These are phyloP conservation scores for Cosmia trapezina DNA, from an alignment of 2,888 invertebrate species.

Conservation along the genomic window DNA sequence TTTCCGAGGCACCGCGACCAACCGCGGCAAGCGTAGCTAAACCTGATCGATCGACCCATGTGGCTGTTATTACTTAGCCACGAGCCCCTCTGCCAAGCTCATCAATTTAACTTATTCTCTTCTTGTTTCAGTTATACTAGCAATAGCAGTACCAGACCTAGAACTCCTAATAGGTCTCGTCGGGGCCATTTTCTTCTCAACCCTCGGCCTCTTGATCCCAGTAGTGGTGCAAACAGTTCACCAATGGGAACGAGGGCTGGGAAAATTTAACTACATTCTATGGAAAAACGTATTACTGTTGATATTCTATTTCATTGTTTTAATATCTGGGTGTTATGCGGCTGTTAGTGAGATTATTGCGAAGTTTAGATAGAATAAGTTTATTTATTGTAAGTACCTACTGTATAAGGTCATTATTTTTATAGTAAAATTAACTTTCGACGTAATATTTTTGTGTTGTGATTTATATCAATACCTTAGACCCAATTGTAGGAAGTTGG, in stretches of 20 bases:
- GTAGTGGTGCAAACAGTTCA: conserved; percentile 93
- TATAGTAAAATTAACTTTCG: conserved; percentile 7
- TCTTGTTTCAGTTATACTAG: conserved; percentile 91
- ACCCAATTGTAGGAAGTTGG: no score
- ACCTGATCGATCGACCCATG: no score
- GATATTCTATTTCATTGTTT: conserved; percentile 78
- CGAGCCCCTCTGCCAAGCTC: background rate
- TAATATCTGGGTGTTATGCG: conserved; percentile 82
- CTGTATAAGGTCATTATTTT: background rate
- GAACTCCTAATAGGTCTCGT: conserved; percentile 96
- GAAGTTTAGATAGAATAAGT: conserved; percentile 57
- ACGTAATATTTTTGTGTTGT: background rate
- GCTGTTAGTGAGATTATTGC: conserved; percentile 75
- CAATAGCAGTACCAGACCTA: conserved; percentile 94
- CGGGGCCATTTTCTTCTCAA: conserved; percentile 94
- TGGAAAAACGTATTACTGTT: conserved; percentile 91
- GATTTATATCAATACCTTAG: background rate
- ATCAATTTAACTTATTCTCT: background rate
- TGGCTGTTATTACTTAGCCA: no score
- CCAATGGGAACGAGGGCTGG: conserved; percentile 92
- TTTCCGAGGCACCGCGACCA: no score
- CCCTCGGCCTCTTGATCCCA: conserved; percentile 94
- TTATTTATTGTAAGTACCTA: conserved; percentile 40
- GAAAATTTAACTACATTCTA: conserved; percentile 91
- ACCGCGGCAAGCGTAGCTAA: no score